Conservation (phyloP, 2,113 vertebrate genomes). For the Cyprinus carpio region DNA sequence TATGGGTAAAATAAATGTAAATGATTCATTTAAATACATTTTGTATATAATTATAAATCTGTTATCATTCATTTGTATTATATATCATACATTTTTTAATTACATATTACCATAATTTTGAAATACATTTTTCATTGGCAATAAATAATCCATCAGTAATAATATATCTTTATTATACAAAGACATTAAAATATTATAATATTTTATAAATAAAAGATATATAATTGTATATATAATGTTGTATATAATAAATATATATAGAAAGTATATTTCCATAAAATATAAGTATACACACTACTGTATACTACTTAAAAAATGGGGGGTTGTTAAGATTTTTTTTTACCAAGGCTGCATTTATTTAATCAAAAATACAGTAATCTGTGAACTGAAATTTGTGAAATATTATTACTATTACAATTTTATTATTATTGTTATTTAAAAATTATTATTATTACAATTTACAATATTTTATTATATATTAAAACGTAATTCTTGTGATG, state of each 20-base stretch:
- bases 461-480: not conserved
- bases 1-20: not conserved
- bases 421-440: no score
- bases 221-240: not conserved
- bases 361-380: not conserved
- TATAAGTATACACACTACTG: not conserved
- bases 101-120: not conserved
- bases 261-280: not conserved
- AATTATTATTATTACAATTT: no score
- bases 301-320: not conserved
- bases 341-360: not conserved
- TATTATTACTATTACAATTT: not conserved
- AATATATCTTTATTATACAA: no score
- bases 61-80: not conserved
- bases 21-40: not conserved
- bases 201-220: no score
- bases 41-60: not conserved
- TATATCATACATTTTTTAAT: not conserved
- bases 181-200: no score
- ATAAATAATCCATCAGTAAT: not conserved
- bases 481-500: not conserved
- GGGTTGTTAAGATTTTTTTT: not conserved
- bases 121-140: not conserved
- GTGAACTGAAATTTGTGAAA: not conserved
- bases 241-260: not conserved